A percentile compares a stretch with the other conserved stretches of the same genome.
Conservation (phyloP, 1,140 invertebrate genomes). For the Drosophila navojoa region DNA sequence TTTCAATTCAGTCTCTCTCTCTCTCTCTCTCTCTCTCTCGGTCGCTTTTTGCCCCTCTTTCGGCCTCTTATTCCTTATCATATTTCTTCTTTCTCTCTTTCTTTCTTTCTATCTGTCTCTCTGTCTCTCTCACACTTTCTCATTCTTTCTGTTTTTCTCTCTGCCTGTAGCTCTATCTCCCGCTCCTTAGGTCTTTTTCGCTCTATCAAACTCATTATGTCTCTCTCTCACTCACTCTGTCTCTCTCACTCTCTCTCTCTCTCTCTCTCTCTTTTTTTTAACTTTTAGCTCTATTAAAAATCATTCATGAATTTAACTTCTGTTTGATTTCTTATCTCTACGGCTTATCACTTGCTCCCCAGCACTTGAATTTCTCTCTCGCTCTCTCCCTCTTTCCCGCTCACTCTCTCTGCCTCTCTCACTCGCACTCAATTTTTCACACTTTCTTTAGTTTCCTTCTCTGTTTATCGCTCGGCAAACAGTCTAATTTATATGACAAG, state of each 20-base stretch:
- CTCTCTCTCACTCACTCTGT: background rate
- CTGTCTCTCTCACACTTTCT: no score
- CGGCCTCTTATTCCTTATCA: background rate
- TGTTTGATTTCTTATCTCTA: background rate
- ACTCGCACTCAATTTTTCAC: no score
- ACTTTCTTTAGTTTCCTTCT: no score
- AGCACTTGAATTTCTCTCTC: background rate
- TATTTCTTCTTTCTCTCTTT: background rate
- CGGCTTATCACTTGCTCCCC: background rate
- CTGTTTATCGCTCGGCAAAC: conserved; percentile 63
- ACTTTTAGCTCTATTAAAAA: no score
- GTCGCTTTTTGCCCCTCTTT: background rate
- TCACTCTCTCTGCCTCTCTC: background rate
- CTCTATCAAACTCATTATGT: no score
- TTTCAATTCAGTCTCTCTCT: no score
- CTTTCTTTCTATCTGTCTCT: no score
- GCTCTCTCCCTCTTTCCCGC: background rate
- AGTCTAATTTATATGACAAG: conserved; percentile 77
- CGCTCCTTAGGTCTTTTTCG: no score
- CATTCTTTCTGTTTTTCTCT: no score
- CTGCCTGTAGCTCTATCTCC: no score
- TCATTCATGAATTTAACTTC: background rate
- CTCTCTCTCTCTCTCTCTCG: background rate
- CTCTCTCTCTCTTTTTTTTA: background rate
- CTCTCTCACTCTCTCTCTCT: background rate